A percentile compares a stretch with the other conserved stretches of the same genome.
These are phyloP conservation scores for Smittia sp. DNA, from an alignment of 2,888 invertebrate species.

Conservation along the genomic window DNA sequence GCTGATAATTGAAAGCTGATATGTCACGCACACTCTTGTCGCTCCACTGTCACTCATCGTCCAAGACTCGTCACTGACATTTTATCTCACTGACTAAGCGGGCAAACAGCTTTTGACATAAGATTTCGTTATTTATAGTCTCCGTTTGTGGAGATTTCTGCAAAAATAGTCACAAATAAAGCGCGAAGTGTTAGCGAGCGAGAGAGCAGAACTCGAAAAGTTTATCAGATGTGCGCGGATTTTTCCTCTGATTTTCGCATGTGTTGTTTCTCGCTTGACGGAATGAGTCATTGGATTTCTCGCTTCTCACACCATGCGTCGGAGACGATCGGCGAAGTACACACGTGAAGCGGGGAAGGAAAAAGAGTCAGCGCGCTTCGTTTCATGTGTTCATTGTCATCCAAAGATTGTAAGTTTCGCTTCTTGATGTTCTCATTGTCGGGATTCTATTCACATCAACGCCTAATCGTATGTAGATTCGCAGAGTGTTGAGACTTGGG, in stretches of 20 bases:
- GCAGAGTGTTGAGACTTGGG: background rate
- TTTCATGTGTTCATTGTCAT: constrained; percentile 36
- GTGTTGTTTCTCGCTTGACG: background rate
- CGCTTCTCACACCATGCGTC: constrained; percentile 18
- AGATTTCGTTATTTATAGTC: background rate
- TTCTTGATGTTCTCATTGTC: constrained; percentile 1
- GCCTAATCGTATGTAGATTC: background rate
- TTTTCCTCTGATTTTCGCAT: constrained; percentile 11
- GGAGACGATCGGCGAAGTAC: background rate
- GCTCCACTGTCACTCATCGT: background rate
- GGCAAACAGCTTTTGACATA: background rate
- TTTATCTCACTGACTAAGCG: constrained; percentile 3
- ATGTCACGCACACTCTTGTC: background rate
- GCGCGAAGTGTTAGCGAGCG: too few relatives aligned
- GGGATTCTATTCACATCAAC: background rate
- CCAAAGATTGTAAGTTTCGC: background rate
- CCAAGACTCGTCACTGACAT: background rate
- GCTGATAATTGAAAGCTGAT: constrained; percentile 12
- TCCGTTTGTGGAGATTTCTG: background rate
- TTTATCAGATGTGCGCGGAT: constrained; percentile 3
- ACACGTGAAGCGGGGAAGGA: background rate
- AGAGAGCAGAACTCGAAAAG: background rate
- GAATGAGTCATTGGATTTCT: constrained; percentile 34
- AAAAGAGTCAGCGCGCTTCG: background rate
- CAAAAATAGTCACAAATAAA: constrained; percentile 13